These are phyloP conservation scores for Halocynthia aurantium DNA, from an alignment of 23 tunicate genomes.

Conservation along the genomic window DNA sequence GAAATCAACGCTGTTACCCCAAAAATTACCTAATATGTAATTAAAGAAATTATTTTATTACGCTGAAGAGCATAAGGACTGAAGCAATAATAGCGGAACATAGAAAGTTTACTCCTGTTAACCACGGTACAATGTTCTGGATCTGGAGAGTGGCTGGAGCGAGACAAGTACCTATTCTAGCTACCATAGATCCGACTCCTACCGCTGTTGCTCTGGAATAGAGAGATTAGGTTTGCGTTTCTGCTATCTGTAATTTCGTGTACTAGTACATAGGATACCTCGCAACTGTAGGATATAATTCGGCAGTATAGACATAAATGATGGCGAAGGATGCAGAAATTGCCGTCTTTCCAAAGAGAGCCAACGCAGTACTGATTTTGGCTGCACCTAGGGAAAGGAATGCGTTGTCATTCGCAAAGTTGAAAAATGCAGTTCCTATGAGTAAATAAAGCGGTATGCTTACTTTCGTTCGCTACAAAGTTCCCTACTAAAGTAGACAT, in stretches of 20 bases:
- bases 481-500: too few relatives aligned
- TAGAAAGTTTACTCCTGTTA: background rate
- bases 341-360: slow-evolving; percentile 81
- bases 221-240: too few relatives aligned
- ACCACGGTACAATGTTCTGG: background rate
- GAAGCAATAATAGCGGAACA: too few relatives aligned
- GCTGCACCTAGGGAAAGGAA: background rate
- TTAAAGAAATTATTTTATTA: too few relatives aligned
- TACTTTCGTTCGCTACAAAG: too few relatives aligned
- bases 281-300: slow-evolving; percentile 86
- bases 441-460: too few relatives aligned
- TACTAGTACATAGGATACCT: slow-evolving; percentile 28
- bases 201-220: background rate
- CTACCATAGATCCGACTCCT: background rate
- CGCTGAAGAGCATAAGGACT: too few relatives aligned
- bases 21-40: too few relatives aligned
- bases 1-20: too few relatives aligned
- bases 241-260: too few relatives aligned
- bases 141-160: background rate
- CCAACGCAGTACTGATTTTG: slow-evolving; percentile 54
- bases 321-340: slow-evolving; percentile 82
- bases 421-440: too few relatives aligned
- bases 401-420: too few relatives aligned
- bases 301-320: slow-evolving; percentile 89
- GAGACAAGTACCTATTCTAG: background rate